Conservation (phyloP, 2,113 vertebrate genomes). For the Scomber japonicus region DNA sequence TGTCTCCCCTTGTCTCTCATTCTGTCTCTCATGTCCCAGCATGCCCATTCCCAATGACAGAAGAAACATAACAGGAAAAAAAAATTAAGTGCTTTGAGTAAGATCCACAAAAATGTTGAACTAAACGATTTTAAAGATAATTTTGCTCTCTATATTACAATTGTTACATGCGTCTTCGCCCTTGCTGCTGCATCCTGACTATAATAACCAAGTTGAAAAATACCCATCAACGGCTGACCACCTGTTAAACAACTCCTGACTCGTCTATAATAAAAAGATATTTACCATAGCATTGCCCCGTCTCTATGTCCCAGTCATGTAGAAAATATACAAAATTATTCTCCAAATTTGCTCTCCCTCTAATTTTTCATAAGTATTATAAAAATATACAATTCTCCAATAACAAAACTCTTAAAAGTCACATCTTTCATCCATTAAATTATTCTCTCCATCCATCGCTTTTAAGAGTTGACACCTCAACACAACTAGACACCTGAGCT, state of each 20-base stretch:
- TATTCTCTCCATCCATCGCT: conserved; percentile 75
- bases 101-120: conserved; percentile 80
- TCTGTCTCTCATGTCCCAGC: conserved; percentile 38
- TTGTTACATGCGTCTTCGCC: conserved; percentile 68
- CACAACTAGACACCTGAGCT: conserved; percentile 84
- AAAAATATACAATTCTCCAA: conserved; percentile 89
- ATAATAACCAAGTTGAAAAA: conserved; percentile 57
- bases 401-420: conserved; percentile 86
- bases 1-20: conserved; percentile 34
- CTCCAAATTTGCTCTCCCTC: conserved; percentile 81
- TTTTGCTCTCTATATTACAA: conserved; percentile 82
- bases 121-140: conserved; percentile 79
- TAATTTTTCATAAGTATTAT: conserved; percentile 83
- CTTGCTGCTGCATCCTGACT: conserved; percentile 67
- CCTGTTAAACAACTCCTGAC: conserved; percentile 68
- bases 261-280: conserved; percentile 75
- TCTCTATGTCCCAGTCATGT: conserved; percentile 70
- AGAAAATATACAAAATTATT: conserved; percentile 89
- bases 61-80: conserved; percentile 63
- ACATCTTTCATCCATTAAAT: conserved; percentile 79
- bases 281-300: conserved; percentile 61
- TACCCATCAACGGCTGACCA: conserved; percentile 65
- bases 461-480: conserved; percentile 76
- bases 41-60: conserved; percentile 66
- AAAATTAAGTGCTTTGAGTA: conserved; percentile 80